phyloP scores from a whole-genome alignment of 2,888 invertebrate species.

The Nasonovia ribisnigri region DNA sequence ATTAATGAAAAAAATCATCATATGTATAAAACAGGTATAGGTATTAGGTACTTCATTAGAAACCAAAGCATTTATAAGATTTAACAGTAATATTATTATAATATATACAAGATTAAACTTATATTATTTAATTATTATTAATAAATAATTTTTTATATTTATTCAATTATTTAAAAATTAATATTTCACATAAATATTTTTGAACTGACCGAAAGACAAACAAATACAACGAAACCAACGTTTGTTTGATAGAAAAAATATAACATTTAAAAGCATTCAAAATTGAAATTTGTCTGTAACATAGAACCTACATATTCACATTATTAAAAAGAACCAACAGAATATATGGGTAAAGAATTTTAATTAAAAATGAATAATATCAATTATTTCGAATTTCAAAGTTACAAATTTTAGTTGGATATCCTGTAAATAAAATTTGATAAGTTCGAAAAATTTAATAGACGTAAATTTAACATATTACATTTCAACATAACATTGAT shows the following conservation, averaged over 20 bases:
- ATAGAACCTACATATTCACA: not conserved
- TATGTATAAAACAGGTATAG: not conserved
- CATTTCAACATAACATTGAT: not conserved
- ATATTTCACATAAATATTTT: not conserved
- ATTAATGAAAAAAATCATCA: not conserved
- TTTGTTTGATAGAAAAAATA: not conserved
- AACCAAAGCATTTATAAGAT: not conserved
- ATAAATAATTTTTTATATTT: not conserved
- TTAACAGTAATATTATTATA: not conserved
- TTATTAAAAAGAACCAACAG: not conserved
- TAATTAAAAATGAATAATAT: not conserved
- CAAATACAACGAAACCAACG: not conserved
- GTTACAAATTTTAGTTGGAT: not conserved
- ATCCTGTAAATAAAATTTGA: not conserved
- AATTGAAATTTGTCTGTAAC: not conserved
- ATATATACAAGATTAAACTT: not conserved
- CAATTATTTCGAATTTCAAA: not conserved
- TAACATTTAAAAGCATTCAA: not conserved
- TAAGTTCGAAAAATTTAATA: not conserved
- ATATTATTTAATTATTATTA: not conserved
- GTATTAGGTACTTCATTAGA: not conserved
- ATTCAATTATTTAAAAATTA: not conserved
- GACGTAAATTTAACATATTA: not conserved
- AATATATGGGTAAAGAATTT: not conserved
- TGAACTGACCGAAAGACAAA: not conserved